These are phyloP conservation scores for Xerus rutilus DNA, from an alignment of 2,797 vertebrate genomes.

Conservation along the genomic window DNA sequence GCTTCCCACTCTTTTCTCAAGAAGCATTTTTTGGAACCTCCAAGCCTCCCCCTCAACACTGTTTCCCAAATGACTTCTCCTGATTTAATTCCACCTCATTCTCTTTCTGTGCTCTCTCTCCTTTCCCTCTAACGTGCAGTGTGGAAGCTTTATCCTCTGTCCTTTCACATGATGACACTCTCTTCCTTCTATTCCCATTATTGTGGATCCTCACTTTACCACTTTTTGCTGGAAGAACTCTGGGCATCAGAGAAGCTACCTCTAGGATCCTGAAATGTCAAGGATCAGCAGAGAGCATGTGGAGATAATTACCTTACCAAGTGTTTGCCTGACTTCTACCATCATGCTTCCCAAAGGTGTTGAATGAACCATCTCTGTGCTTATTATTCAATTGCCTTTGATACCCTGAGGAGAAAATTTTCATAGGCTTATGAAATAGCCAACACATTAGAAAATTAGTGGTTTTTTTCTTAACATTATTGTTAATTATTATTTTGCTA, in stretches of 20 bases:
- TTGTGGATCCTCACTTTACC: not conserved
- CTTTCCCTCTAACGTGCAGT: not conserved
- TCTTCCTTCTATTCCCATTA: not conserved
- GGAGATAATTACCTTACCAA: constrained; percentile 82
- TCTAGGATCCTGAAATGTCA: not conserved
- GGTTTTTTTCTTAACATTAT: not conserved
- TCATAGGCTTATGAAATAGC: not conserved
- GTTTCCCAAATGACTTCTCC: not conserved
- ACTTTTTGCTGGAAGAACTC: not conserved
- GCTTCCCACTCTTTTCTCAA: not conserved
- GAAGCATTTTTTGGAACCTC: not conserved
- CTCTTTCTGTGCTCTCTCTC: not conserved
- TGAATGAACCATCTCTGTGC: constrained; percentile 93
- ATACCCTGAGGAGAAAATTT: constrained; percentile 89
- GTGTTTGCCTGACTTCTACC: constrained; percentile 88
- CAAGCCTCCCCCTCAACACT: not conserved
- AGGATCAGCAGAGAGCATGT: not conserved
- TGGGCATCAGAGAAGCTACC: not conserved
- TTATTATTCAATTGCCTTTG: constrained; percentile 94
- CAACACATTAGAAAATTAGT: not conserved
- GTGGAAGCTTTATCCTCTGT: not conserved
- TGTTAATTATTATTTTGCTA: not conserved
- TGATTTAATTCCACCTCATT: not conserved
- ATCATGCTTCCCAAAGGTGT: constrained; percentile 89
- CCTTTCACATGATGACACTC: not conserved